Evolutionary conservation across 2,113 vertebrate species (phyloP).

Genomic region (Platichthys stellatus): DNA sequence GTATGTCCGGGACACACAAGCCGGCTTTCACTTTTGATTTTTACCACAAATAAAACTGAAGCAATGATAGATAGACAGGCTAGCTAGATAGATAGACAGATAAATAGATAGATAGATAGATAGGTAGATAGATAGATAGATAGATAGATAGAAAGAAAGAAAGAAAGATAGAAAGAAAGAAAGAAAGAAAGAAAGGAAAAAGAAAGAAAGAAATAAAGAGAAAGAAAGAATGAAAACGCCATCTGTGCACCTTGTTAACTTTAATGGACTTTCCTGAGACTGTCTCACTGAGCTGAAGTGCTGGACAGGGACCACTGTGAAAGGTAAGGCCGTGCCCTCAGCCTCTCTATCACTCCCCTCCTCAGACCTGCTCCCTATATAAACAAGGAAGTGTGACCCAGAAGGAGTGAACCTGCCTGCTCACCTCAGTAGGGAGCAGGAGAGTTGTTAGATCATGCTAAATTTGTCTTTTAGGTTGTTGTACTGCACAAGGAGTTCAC

Average conservation of each 20-base stretch:
- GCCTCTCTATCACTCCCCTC: conserved; percentile 10
- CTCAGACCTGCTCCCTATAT: conserved; percentile 15
- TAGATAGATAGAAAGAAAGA: not conserved
- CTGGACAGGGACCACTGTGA: conserved; percentile 19
- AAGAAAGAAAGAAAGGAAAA: not conserved
- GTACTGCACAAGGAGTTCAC: conserved; percentile 50
- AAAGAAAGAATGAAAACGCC: not conserved
- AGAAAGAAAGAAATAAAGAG: not conserved
- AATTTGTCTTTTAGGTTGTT: conserved; percentile 44
- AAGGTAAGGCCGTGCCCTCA: conserved; percentile 45
- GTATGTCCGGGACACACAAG: too few relatives aligned
- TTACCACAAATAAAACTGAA: too few relatives aligned
- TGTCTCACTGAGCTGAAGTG: conserved; percentile 88
- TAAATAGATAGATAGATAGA: not conserved
- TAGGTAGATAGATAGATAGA: not conserved
- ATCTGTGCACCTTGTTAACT: conserved; percentile 84
- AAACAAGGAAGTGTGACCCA: conserved; percentile 42
- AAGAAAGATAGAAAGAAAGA: too few relatives aligned
- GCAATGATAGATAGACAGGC: too few relatives aligned
- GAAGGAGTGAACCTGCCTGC: conserved; percentile 43
- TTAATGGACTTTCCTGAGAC: conserved; percentile 92
- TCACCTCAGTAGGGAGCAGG: conserved; percentile 42
- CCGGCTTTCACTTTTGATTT: too few relatives aligned
- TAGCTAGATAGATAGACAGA: too few relatives aligned
- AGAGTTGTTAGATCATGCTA: conserved; percentile 57